Base-by-base conservation (phyloP, 2,113 vertebrate species). In the Sapajus apella region DNA sequence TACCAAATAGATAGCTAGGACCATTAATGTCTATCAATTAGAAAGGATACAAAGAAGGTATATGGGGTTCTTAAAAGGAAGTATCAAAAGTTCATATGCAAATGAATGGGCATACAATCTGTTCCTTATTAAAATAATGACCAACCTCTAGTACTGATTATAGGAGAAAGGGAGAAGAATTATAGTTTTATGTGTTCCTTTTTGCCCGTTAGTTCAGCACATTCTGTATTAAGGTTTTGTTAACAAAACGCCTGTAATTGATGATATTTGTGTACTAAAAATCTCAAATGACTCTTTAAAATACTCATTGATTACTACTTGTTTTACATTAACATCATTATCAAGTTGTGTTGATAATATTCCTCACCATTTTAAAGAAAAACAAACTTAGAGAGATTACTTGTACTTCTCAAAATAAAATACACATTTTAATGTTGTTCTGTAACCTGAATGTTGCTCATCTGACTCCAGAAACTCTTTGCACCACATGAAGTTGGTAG, bases 401-500 rank as follows among this genome's bases (percentile, higher is more conserved):
- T 83, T 75, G n/a, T 89, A 81, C 17, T 58, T 64, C 75, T 81
- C 27, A 89, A 75, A 94, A 52, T 89, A 73, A 83, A 73, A 84
- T 12, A 75, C 55, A 50, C 50, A 40, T 72, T 72, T 72, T 80
- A 79, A 10, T 25, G 2, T 81, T 81, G 32, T 58, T 88, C 32
- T 80, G 9, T 37, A 45, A 68, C n/a, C 68, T 68, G 50, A 70
- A 70, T 70, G 17, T 52, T 47, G 43, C 25, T 80, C 12, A 43
- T 72, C 47, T 82, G 64, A 72, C 18, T 43, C 11, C 75, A 72
- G 37, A 70, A 58, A 88, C 23, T 72, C 40, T 76, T 91, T 32
- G n/a, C 10, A 79, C 27, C 35, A 73, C 11, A 72, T 37, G 17
- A 88, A 73, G 40, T 47, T 73, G 30, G 50, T 25, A 30, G 21